Percentiles rank a stretch among this genome's conserved stretches.
Evolutionary conservation across 2,888 invertebrate genomes (phyloP).

Genomic region (Dichetophora obliterata): DNA sequence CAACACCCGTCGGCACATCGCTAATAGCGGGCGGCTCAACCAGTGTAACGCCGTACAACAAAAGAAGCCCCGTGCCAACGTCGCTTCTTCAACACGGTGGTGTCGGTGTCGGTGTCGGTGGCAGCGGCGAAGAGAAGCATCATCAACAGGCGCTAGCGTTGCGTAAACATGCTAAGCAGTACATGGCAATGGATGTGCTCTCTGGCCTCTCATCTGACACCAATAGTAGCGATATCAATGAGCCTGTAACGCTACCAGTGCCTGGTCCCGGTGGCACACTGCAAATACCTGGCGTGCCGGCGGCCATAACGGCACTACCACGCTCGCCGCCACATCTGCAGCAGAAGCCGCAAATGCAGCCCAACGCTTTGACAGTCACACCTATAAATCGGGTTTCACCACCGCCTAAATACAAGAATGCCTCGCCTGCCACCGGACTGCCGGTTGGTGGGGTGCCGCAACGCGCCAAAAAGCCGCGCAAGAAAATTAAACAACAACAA

Average conservation of each 20-base stretch:
- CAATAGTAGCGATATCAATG: slow-evolving; percentile 57
- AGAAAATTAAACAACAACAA: slow-evolving; percentile 52
- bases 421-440: slow-evolving; percentile 27
- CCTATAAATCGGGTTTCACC: slow-evolving; percentile 58
- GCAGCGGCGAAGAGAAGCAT: slow-evolving; percentile 46
- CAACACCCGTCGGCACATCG: slow-evolving; percentile 54
- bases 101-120: no score
- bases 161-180: slow-evolving; percentile 48
- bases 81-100: slow-evolving; percentile 16
- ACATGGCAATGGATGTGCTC: slow-evolving; percentile 49
- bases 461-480: slow-evolving; percentile 60
- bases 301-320: slow-evolving; percentile 58
- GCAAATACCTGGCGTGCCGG: slow-evolving; percentile 63
- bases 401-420: slow-evolving; percentile 23
- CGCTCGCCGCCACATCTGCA: slow-evolving; percentile 47
- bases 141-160: slow-evolving; percentile 52
- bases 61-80: slow-evolving; percentile 45
- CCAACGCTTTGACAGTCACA: slow-evolving; percentile 59
- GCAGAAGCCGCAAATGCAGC: slow-evolving; percentile 38
- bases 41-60: slow-evolving; percentile 29
- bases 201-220: slow-evolving; percentile 58
- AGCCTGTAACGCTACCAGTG: slow-evolving; percentile 46
- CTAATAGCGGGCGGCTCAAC: slow-evolving; percentile 37
- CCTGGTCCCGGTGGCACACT: slow-evolving; percentile 61
- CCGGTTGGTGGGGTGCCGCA: slow-evolving; percentile 5